phyloP scores from a whole-genome alignment of 2,888 invertebrate genomes.

The Euclidia mi region DNA sequence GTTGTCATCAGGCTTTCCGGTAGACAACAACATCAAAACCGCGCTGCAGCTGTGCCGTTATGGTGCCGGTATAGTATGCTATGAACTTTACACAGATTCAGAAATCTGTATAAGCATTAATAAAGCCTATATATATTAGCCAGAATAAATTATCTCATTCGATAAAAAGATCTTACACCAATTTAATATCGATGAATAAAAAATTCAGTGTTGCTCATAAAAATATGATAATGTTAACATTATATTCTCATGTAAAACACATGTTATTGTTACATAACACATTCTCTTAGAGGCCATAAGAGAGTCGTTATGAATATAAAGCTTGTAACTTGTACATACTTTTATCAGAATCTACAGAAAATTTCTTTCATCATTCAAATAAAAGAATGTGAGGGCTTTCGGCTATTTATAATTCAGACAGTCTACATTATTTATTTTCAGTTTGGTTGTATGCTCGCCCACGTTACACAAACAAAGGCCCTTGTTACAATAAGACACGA shows the following conservation, averaged over 20 bases:
- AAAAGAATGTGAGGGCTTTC: constrained; percentile 2
- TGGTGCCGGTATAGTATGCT: too few relatives aligned
- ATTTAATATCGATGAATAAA: too few relatives aligned
- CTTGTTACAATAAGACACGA: constrained; percentile 12
- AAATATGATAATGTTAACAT: background rate
- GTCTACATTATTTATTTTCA: constrained; percentile 14
- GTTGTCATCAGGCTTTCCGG: too few relatives aligned
- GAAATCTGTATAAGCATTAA: too few relatives aligned
- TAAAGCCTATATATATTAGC: too few relatives aligned
- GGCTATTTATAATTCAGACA: constrained; percentile 14
- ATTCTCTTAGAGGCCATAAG: background rate
- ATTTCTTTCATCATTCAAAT: constrained; percentile 10
- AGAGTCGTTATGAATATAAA: constrained; percentile 3
- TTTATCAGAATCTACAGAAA: background rate
- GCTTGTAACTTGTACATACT: background rate
- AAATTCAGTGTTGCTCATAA: too few relatives aligned
- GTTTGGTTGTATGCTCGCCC: background rate
- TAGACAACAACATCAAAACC: too few relatives aligned
- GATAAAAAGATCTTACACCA: too few relatives aligned
- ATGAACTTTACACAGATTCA: too few relatives aligned
- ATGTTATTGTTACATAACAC: background rate
- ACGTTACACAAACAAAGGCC: constrained; percentile 2
- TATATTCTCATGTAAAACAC: constrained; percentile 1
- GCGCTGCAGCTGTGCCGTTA: too few relatives aligned
- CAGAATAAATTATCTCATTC: too few relatives aligned